Evolutionary conservation across 2,797 vertebrate genomes (phyloP).

Genomic region (Propithecus perrieri): DNA sequence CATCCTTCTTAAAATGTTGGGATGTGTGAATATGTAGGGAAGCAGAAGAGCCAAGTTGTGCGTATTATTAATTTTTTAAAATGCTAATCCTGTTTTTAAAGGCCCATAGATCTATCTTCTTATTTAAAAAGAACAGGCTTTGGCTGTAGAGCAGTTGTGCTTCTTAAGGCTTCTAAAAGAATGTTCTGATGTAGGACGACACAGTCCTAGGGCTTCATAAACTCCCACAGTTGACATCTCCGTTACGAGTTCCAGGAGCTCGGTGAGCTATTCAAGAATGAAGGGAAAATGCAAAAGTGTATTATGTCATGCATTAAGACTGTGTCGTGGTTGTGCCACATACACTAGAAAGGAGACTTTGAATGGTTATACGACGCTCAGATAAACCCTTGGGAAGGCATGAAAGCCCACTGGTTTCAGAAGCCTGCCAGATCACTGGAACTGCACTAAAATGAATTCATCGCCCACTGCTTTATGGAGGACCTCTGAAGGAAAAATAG

Average conservation of each 20-base stretch:
- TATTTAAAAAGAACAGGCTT: not conserved
- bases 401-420: not conserved
- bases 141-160: not conserved
- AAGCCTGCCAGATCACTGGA: not conserved
- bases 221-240: conserved; percentile 4
- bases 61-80: conserved; percentile 22
- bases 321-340: not conserved
- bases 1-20: not conserved
- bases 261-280: not conserved
- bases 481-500: conserved; percentile 23
- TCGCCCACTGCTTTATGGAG: not conserved
- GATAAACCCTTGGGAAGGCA: not conserved
- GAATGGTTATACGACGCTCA: not conserved
- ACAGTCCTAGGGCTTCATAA: not conserved
- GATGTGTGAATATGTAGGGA: not conserved
- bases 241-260: conserved; percentile 1
- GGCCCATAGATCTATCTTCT: not conserved
- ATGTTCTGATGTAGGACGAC: not conserved
- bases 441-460: not conserved
- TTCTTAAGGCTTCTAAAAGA: conserved; percentile 1
- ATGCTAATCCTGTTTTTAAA: not conserved
- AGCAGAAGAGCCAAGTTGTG: not conserved
- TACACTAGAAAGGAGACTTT: not conserved
- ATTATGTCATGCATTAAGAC: not conserved
- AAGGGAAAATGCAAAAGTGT: not conserved